These are phyloP conservation scores for Anoura caudifer DNA, from an alignment of 2,113 vertebrate species.

Conservation along the genomic window DNA sequence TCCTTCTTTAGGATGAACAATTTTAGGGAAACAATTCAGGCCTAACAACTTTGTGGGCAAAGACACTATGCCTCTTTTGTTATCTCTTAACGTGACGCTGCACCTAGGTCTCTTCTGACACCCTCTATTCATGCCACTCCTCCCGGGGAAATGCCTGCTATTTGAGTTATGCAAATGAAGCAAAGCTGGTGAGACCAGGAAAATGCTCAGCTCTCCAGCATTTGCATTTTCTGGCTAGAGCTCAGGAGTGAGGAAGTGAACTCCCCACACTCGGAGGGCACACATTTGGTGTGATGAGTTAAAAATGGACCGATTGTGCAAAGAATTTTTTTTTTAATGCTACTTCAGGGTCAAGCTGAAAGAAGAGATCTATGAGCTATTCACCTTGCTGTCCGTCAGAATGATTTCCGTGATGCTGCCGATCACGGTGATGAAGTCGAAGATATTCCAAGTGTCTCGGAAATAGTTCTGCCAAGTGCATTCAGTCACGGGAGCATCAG, in stretches of 20 bases:
- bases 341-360: neutral
- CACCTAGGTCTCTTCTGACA: neutral
- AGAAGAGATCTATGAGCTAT: neutral
- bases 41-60: neutral
- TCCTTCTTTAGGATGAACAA: neutral
- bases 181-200: neutral
- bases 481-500: neutral
- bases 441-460: conserved; percentile 98
- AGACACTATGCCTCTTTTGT: too few species aligned
- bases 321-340: neutral
- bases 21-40: neutral
- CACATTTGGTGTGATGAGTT: neutral
- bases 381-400: conserved; percentile 89
- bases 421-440: conserved; percentile 98
- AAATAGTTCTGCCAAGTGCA: conserved; percentile 92
- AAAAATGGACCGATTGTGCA: neutral
- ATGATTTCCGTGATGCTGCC: conserved; percentile 98
- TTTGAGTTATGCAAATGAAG: neutral
- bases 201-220: neutral
- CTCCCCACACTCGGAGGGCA: too few species aligned
- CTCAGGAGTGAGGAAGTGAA: neutral
- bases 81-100: neutral
- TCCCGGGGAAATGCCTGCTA: neutral
- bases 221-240: neutral
- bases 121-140: neutral